Evolutionary conservation across 1,140 invertebrate genomes (phyloP).

Genomic region (Drosophila kanapiae): DNA sequence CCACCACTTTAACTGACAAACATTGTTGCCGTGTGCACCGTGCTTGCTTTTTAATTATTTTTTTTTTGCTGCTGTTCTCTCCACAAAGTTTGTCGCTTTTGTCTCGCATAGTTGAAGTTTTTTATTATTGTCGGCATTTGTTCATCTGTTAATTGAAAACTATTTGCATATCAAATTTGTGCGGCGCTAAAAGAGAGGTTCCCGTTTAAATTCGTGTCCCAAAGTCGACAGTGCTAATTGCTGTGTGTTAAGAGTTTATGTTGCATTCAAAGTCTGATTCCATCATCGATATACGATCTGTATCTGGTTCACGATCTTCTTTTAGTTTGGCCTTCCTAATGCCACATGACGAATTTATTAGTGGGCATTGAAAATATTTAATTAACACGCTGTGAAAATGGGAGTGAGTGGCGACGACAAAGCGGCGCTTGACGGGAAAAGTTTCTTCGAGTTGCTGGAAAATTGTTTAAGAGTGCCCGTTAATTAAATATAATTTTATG

Average conservation of each 20-base stretch:
- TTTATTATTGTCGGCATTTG: slow-evolving; percentile 50
- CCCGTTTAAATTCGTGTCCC: slow-evolving; percentile 61
- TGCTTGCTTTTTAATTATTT: slow-evolving; percentile 69
- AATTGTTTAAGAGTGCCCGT: neutral
- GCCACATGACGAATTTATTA: slow-evolving; percentile 77
- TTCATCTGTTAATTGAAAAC: slow-evolving; percentile 76
- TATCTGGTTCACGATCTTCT: slow-evolving; percentile 36
- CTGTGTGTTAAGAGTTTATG: slow-evolving; percentile 18
- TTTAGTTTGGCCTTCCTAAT: slow-evolving; percentile 28
- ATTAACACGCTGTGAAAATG: slow-evolving; percentile 53
- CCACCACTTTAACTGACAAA: slow-evolving; percentile 25
- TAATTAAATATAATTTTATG: neutral
- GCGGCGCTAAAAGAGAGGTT: slow-evolving; percentile 33
- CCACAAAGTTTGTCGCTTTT: slow-evolving; percentile 47
- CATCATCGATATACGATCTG: neutral
- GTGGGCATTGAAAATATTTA: slow-evolving; percentile 64
- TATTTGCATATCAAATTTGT: slow-evolving; percentile 64
- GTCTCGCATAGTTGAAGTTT: slow-evolving; percentile 46
- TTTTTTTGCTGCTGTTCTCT: slow-evolving; percentile 18
- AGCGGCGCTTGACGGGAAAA: slow-evolving; percentile 5
- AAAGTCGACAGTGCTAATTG: slow-evolving; percentile 52
- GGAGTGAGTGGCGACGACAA: neutral
- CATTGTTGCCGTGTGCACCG: slow-evolving; percentile 39
- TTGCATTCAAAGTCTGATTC: slow-evolving; percentile 23
- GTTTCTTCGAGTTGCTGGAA: neutral